Evolutionary conservation across 2,797 vertebrate genomes (phyloP).

Genomic region (Capromys pilorides): DNA sequence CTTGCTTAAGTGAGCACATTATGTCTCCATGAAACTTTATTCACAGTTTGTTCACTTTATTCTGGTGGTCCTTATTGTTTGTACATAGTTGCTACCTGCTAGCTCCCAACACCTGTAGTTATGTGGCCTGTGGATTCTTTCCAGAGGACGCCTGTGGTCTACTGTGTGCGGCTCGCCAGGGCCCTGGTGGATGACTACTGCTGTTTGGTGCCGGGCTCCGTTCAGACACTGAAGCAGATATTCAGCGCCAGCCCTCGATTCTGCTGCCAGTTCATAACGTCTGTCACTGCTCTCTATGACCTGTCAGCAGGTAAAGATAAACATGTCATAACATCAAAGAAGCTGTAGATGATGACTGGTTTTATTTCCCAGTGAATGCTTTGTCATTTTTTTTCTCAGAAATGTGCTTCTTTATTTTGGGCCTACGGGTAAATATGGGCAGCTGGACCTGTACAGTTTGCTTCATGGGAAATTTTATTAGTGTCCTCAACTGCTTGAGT

Average conservation of each 20-base stretch:
- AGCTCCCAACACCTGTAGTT: neutral
- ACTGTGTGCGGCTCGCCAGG: constrained; percentile 93
- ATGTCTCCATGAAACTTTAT: neutral
- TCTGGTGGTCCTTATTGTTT: neutral
- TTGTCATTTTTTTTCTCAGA: neutral
- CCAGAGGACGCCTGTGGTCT: constrained; percentile 93
- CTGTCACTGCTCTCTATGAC: constrained; percentile 94
- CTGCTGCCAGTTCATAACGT: constrained; percentile 98
- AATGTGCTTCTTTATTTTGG: neutral
- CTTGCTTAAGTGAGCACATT: no score
- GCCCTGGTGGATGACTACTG: constrained; percentile 97
- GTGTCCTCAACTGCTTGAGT: neutral
- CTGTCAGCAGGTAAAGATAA: constrained; percentile 88
- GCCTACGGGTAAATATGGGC: neutral
- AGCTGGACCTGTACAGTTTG: neutral
- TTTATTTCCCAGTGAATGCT: neutral
- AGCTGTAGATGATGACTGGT: neutral
- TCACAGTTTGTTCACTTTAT: no score
- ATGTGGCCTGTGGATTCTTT: neutral
- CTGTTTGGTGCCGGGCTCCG: constrained; percentile 93
- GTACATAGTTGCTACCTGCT: rapidly evolving
- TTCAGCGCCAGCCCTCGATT: constrained; percentile 95
- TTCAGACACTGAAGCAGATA: constrained; percentile 93
- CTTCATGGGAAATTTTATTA: neutral
- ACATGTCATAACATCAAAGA: neutral